Evolutionary conservation across 2,113 vertebrate genomes (phyloP), one percentile per base, ranked within the genome.

Genomic region (Eleginops maclovinus): DNA sequence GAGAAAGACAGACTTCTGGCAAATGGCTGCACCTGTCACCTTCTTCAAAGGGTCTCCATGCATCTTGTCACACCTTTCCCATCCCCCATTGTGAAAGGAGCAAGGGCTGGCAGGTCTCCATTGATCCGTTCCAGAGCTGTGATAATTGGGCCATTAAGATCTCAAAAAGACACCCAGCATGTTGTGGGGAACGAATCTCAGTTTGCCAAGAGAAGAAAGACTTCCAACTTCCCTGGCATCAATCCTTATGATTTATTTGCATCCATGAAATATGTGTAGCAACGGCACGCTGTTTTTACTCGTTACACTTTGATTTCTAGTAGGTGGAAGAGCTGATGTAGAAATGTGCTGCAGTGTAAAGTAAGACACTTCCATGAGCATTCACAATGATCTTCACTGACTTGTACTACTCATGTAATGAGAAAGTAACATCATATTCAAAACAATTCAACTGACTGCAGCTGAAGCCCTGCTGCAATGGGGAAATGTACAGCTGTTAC

Each of bases 91-190:
- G 93, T 92, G 85, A 90, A 77, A 43, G 63, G 62, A 92, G 80
- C 60, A 19, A 54, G 51, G 71, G 79, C 83, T 87, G 87, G 81
- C 88, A 86, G 85, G 70, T 89, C 84, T 89, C 87, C 87, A 94
- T 90, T 93, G 91, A 94, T 93, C 89, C 78, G 80, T 82, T 89
- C 73, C 85, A 87, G 69, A 86, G 85, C 85, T 75, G 82, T 74
- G 79, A 91, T 93, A 94, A 93, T 93, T 94, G 91, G 82, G 15
- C 87, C 76, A 91, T 94, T 93, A 93, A 91, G 85, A 88, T 85
- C 71, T 90, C 82, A 90, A 87, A 93, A 89, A 92, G 82, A 89
- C 72, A 87, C 79, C 73, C 88, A 88, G 88, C 73, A 80, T 76
- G 91, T 79, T 79, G 88, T 55, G 58, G 65, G 75, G 77, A 76